Evolutionary conservation across 2,113 vertebrate species (phyloP).

Genomic region (Etheostoma spectabile): DNA sequence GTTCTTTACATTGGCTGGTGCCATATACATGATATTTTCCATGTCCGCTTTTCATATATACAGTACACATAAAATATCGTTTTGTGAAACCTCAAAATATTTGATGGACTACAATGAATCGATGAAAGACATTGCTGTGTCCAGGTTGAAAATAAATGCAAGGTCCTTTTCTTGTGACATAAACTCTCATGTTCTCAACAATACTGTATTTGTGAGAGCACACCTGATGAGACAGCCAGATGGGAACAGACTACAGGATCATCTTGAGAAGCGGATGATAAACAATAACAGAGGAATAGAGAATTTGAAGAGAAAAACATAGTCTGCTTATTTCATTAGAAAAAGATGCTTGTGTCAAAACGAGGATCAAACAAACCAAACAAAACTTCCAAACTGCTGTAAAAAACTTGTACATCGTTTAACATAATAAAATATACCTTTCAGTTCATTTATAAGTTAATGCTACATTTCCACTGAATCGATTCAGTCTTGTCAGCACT

Average conservation of each 20-base stretch:
- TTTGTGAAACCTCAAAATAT: slow-evolving; percentile 3
- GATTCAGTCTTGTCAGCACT: slow-evolving; percentile 40
- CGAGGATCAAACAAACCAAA: slow-evolving; percentile 46
- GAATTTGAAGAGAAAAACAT: background rate
- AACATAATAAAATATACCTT: slow-evolving; percentile 84
- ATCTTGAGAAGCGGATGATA: background rate
- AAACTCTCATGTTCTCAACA: slow-evolving; percentile 19
- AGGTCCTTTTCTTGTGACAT: background rate
- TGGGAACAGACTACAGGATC: background rate
- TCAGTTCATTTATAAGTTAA: slow-evolving; percentile 84
- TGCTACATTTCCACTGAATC: slow-evolving; percentile 82
- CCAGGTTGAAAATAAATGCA: slow-evolving; percentile 14
- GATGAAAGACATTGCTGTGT: slow-evolving; percentile 19
- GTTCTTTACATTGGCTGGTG: slow-evolving; percentile 60
- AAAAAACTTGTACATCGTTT: slow-evolving; percentile 65
- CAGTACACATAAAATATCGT: slow-evolving; percentile 32
- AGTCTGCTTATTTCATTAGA: slow-evolving; percentile 40
- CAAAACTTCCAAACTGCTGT: slow-evolving; percentile 52
- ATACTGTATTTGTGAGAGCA: slow-evolving; percentile 43
- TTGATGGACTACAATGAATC: background rate
- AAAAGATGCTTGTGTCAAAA: slow-evolving; percentile 47
- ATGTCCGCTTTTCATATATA: slow-evolving; percentile 24
- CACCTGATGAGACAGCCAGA: slow-evolving; percentile 10
- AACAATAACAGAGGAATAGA: background rate
- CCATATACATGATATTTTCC: slow-evolving; percentile 31